Percentiles rank a stretch among this genome's conserved stretches.
phyloP scores from a whole-genome alignment of 2,113 vertebrate genomes.

The Oreocharis arfaki region DNA sequence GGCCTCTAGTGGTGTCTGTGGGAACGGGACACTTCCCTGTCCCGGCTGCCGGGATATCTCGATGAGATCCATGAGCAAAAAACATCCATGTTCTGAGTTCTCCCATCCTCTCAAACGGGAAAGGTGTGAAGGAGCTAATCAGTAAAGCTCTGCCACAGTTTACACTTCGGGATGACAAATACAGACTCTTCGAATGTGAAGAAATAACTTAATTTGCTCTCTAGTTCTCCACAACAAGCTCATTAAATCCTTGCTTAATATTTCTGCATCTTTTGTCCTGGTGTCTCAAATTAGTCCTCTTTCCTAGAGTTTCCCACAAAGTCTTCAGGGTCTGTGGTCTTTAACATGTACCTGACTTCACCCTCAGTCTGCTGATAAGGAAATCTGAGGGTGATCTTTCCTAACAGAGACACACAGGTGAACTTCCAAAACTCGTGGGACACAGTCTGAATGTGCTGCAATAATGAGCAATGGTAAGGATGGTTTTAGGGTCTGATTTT shows the following conservation, averaged over 20 bases:
- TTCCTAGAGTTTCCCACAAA: neutral
- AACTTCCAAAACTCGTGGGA: neutral
- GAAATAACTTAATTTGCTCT: neutral
- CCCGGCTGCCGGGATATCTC: rapidly evolving
- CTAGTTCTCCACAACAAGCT: neutral
- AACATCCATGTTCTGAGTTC: rapidly evolving
- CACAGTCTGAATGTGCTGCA: neutral
- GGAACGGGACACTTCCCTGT: neutral
- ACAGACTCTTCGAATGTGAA: rapidly evolving
- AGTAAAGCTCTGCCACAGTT: neutral
- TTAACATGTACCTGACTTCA: neutral
- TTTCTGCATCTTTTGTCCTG: neutral
- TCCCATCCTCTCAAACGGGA: neutral
- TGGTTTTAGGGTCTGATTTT: neutral
- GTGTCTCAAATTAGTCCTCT: neutral
- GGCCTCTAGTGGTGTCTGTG: neutral
- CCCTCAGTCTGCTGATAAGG: neutral
- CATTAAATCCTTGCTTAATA: neutral
- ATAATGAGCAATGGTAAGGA: rapidly evolving
- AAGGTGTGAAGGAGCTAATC: neutral
- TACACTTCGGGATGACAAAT: neutral
- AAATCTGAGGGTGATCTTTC: neutral
- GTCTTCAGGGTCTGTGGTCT: neutral
- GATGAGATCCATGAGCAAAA: rapidly evolving
- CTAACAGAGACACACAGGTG: neutral